Base-by-base conservation (phyloP, 1,140 invertebrate genomes). In the Babylonia areolata region DNA sequence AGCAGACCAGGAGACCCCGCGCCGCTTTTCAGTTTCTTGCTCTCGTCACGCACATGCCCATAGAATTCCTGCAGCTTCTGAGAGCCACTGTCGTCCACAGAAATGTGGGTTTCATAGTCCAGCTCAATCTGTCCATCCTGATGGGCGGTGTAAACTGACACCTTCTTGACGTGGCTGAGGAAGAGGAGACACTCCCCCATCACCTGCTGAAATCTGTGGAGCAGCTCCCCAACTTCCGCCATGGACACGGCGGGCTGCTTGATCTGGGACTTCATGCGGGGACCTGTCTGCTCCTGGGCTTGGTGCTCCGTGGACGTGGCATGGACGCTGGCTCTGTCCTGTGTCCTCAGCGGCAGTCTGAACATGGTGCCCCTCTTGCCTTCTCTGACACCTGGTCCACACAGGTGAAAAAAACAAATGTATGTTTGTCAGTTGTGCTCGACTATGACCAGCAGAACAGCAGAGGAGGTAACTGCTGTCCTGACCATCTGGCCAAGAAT, bases 81-180 rank as follows among this genome's bases (percentile, higher is more conserved):
- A 23, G 46, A 15, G 78, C 35, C 54, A 42, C 42, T n/a, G 5
- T 80, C 42, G 31, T 80, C 78, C 11, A 42, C 31, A 33, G 78
- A 40, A 37, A 80, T 40, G 42, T 31, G 42, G 1, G 78, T 80
- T 35, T 80, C 42, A 37, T 54, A 80, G 28, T 80, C 78, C 78
- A 51, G 42, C 9, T 80, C 15, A 51, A 80, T 12, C 20, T 20
- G 17, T 28, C 78, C 78, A 54, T 80, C 42, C 17, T 54, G 33
- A 9, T 15, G 31, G 40, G 46, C 33, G 31, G 42, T 80, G 78
- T 80, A 80, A 23, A 80, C 78, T 5, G 39, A 40, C 39, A 80
- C 46, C 78, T 80, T 80, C 78, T 54, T 80, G 9, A 80, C 78
- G 46, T 80, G 40, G 78, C 39, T 80, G 23, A 80, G 42, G 78